These are phyloP conservation scores for Microtus pennsylvanicus DNA, from an alignment of 2,113 vertebrate genomes.

Conservation along the genomic window DNA sequence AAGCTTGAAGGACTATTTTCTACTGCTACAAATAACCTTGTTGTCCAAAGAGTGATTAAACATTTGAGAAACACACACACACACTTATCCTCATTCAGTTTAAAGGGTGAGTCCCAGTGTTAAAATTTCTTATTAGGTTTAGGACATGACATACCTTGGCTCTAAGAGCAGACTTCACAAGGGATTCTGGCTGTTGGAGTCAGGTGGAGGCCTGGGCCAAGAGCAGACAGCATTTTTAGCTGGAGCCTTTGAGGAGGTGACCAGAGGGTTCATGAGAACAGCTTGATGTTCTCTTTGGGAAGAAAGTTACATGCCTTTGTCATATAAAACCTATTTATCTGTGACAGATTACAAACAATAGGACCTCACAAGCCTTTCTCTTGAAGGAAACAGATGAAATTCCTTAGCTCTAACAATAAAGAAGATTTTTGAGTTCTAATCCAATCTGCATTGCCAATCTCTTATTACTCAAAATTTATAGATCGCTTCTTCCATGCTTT, in stretches of 20 bases:
- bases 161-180: neutral
- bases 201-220: neutral
- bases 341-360: neutral
- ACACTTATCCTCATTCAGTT: neutral
- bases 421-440: constrained; percentile 40
- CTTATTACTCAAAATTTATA: neutral
- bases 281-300: neutral
- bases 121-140: constrained; percentile 5
- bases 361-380: neutral
- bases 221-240: neutral
- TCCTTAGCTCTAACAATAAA: neutral
- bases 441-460: neutral
- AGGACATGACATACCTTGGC: neutral
- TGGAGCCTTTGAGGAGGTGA: neutral
- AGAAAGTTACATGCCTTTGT: neutral
- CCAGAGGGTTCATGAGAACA: neutral
- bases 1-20: neutral
- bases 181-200: neutral
- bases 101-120: neutral
- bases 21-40: neutral
- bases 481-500: neutral
- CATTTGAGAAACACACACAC: neutral
- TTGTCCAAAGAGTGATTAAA: neutral
- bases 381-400: constrained; percentile 13
- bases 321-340: neutral